These are phyloP conservation scores for Stenopsyche tienmushanensis DNA, from an alignment of 1,140 invertebrate genomes.

Conservation along the genomic window DNA sequence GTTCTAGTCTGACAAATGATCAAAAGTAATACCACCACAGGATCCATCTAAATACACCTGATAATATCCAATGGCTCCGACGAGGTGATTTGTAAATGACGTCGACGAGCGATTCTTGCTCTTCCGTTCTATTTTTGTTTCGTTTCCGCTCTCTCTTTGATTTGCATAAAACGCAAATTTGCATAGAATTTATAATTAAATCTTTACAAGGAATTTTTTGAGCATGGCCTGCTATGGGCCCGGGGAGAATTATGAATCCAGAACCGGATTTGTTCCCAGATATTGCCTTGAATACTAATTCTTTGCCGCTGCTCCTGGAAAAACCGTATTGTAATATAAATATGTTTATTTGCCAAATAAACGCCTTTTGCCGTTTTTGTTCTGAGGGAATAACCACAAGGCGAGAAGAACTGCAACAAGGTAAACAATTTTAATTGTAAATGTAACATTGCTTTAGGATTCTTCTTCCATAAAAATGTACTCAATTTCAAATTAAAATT, in stretches of 20 bases:
- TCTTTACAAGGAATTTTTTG: constrained; percentile 18
- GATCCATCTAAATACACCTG: too few relatives aligned
- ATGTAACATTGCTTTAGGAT: too few relatives aligned
- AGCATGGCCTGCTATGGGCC: not conserved
- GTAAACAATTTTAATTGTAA: too few relatives aligned
- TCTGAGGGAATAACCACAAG: too few relatives aligned
- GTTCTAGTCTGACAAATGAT: too few relatives aligned
- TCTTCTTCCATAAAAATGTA: too few relatives aligned
- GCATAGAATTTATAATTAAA: constrained; percentile 22
- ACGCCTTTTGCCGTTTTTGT: constrained; percentile 14
- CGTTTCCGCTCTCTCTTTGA: constrained; percentile 3
- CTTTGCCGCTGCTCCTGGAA: constrained; percentile 8
- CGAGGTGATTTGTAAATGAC: too few relatives aligned
- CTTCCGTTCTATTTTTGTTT: constrained; percentile 18
- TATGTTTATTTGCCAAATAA: constrained; percentile 24
- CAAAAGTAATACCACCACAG: too few relatives aligned
- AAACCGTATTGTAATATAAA: constrained; percentile 20
- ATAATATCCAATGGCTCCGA: too few relatives aligned
- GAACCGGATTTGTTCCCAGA: constrained; percentile 21
- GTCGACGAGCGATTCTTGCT: too few relatives aligned
- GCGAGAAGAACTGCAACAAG: not conserved
- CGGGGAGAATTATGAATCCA: constrained; percentile 21
- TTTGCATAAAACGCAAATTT: constrained; percentile 22
- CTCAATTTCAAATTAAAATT: too few relatives aligned
- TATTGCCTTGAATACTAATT: constrained; percentile 23